These are phyloP conservation scores for Aricia agestis DNA, from an alignment of 1,140 invertebrate species.

Conservation along the genomic window DNA sequence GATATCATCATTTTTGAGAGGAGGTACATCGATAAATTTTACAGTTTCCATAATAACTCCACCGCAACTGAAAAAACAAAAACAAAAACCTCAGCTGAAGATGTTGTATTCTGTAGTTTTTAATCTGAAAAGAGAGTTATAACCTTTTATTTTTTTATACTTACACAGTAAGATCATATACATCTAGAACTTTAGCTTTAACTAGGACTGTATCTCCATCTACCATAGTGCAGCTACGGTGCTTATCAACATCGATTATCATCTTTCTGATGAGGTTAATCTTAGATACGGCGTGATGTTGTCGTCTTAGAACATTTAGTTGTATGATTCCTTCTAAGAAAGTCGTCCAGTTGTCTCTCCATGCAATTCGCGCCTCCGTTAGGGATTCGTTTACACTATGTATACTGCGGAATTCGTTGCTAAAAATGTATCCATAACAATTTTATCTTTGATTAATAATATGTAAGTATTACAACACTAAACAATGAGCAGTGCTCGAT, in stretches of 20 bases:
- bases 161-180: background rate
- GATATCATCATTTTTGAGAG: background rate
- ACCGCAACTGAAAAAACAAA: background rate
- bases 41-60: background rate
- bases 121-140: too few relatives aligned
- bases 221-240: background rate
- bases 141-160: too few relatives aligned
- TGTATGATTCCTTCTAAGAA: conserved; percentile 32
- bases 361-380: conserved; percentile 30
- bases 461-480: too few relatives aligned
- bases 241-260: conserved; percentile 30
- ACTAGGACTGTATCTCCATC: conserved; percentile 14
- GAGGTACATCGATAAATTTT: background rate
- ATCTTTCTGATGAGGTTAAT: conserved; percentile 34
- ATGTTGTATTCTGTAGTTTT: too few relatives aligned
- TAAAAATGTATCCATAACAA: conserved; percentile 20
- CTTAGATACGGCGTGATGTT: conserved; percentile 29
- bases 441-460: too few relatives aligned
- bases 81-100: too few relatives aligned
- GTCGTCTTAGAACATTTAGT: conserved; percentile 30
- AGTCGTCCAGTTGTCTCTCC: too few relatives aligned
- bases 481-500: too few relatives aligned
- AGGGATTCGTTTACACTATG: conserved; percentile 32
- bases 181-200: background rate
- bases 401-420: conserved; percentile 39